Evolutionary conservation across 2,797 vertebrate genomes (phyloP), one percentile per base, ranked within the genome.

Genomic region (Phoebastria nigripes): DNA sequence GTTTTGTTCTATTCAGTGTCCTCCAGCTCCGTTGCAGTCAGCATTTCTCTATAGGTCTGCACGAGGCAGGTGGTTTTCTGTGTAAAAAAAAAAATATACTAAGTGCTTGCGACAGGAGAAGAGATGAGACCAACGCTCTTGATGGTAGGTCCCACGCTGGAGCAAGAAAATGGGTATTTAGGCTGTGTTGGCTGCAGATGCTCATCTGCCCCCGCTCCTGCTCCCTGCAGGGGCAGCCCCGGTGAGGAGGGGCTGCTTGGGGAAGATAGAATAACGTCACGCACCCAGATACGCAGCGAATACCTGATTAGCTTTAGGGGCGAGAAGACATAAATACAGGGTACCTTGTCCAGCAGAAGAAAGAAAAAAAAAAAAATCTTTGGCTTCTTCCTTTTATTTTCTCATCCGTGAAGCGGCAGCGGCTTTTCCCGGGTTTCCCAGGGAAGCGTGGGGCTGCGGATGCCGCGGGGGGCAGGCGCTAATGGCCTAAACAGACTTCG

Each of bases 361-460:
- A 39, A n/a, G 35, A 17, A 37, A 33, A 35, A 5, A 7, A 21
- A 8, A 26, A 14, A 24, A 10, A 22, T 15, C 6, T 65, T 56
- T 41, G 22, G 39, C 19, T 65, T 46, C 15, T 56, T 91, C 10
- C 25, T 31, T 87, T 9, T 25, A 6, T 81, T 70, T 83, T 49
- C 69, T 55, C 19, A 17, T 44, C 15, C 1, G 0, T 42, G 62
- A n/a, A 25, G 71, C 0, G 0, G 33, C 56, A 54, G 70, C 0
- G 0, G 49, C 44, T 73, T 73, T 51, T 29, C 18, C 54, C 0
- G 0, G 6, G 3, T 62, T 78, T 80, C 73, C 72, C 72, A 56
- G 74, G 74, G 66, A n/a, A 6, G 28, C 24, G 2, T 35, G 59
- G 65, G 65, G 35, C 44, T 42, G 37, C 19, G 47, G 58, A 11